These are phyloP conservation scores for Noctua fimbriata DNA, from an alignment of 2,888 invertebrate genomes.

Conservation along the genomic window DNA sequence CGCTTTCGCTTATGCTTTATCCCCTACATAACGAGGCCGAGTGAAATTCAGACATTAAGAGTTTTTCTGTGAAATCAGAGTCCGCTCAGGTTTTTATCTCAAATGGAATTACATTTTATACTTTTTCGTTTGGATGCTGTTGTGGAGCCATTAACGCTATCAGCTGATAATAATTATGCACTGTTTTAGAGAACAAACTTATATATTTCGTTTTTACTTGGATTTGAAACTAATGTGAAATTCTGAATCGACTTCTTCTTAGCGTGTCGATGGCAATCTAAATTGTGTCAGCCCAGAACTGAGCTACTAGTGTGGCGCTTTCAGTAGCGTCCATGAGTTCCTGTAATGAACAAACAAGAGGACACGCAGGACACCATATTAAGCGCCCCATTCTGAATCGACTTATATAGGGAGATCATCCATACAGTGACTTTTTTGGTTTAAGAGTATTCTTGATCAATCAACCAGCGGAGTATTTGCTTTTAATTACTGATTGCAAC, in stretches of 20 bases:
- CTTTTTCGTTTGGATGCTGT: constrained; percentile 66
- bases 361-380: no score
- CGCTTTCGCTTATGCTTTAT: constrained; percentile 41
- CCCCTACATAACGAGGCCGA: constrained; percentile 58
- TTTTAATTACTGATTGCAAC: not conserved
- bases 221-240: not conserved
- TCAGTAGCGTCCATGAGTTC: no score
- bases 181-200: not conserved
- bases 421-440: no score
- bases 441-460: not conserved
- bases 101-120: constrained; percentile 74
- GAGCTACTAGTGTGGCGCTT: no score
- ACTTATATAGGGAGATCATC: no score
- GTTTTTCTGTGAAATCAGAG: constrained; percentile 75
- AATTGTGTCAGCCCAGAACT: no score
- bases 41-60: constrained; percentile 73
- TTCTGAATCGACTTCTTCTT: no score
- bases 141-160: constrained; percentile 50
- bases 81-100: constrained; percentile 58
- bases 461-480: not conserved
- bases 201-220: not conserved
- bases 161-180: not conserved
- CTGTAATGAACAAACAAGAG: no score
- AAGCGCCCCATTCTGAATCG: no score
- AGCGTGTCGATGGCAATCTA: no score